phyloP scores from a whole-genome alignment of 2,797 vertebrate genomes.

The Florisuga fusca region DNA sequence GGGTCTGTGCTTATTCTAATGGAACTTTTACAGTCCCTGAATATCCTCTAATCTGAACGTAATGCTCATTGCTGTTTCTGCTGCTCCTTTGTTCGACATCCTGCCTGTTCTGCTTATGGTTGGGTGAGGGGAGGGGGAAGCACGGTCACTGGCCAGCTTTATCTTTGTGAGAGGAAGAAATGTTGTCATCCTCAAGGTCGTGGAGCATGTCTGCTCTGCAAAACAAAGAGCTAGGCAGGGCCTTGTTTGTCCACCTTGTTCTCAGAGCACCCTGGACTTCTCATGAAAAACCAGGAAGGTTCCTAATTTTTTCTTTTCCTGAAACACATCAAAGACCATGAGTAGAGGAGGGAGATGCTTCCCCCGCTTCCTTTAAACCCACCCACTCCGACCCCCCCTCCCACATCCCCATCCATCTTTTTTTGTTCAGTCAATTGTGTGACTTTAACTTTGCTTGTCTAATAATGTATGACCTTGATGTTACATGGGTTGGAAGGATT shows the following conservation, averaged over 20 bases:
- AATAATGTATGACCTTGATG: conserved; percentile 76
- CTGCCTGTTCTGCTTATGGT: conserved; percentile 66
- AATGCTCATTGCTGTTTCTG: conserved; percentile 72
- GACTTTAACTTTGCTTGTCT: conserved; percentile 73
- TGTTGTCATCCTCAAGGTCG: conserved; percentile 73
- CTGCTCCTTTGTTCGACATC: conserved; percentile 71
- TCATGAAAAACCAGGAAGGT: conserved; percentile 53
- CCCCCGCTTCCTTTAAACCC: not conserved
- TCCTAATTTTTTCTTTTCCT: conserved; percentile 58
- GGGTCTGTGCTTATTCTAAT: conserved; percentile 80
- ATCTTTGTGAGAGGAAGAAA: conserved; percentile 75
- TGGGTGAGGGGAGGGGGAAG: conserved; percentile 41
- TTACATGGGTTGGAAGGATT: conserved; percentile 75
- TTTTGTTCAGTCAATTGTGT: conserved; percentile 65
- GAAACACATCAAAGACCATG: conserved; percentile 60
- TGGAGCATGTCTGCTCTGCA: conserved; percentile 37
- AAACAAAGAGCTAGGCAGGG: conserved; percentile 48
- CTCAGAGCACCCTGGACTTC: conserved; percentile 39
- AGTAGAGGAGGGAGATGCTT: conserved; percentile 44
- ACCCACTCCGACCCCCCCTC: not conserved
- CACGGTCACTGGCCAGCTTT: conserved; percentile 50
- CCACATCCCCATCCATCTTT: not conserved
- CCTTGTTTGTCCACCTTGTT: conserved; percentile 47
- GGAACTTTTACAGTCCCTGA: conserved; percentile 75
- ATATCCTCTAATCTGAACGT: conserved; percentile 77